phyloP scores from a whole-genome alignment of 2,797 vertebrate genomes.

The Enteromius treurensis region DNA sequence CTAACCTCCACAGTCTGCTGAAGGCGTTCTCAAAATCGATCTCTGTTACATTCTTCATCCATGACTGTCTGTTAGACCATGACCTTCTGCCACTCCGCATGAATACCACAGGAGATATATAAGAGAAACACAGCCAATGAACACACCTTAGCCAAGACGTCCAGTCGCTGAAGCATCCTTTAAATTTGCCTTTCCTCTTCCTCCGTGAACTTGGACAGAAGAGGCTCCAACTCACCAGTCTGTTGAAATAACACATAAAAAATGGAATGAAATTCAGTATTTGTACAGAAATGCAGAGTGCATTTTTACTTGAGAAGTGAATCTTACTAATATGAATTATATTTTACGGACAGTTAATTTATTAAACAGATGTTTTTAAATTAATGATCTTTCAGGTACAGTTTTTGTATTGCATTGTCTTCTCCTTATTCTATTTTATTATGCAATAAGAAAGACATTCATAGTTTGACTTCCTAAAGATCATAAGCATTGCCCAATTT shows the following conservation, averaged over 20 bases:
- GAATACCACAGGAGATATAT: conserved; percentile 1
- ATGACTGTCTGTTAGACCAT: conserved; percentile 10
- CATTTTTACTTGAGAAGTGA: neutral
- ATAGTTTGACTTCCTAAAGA: neutral
- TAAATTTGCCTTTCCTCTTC: conserved; percentile 91
- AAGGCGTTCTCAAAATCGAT: conserved; percentile 37
- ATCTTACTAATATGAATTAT: neutral
- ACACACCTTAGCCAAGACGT: conserved; percentile 83
- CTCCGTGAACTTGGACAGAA: conserved; percentile 79
- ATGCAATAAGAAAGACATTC: neutral
- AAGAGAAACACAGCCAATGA: neutral
- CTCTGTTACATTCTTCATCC: conserved; percentile 19
- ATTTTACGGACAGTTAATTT: neutral
- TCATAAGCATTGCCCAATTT: neutral
- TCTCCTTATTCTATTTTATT: neutral
- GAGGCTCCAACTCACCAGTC: conserved; percentile 85
- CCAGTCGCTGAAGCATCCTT: conserved; percentile 87
- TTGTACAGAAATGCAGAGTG: neutral
- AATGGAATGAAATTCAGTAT: neutral
- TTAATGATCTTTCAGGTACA: neutral
- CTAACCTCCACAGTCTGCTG: conserved; percentile 30
- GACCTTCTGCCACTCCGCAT: conserved; percentile 42
- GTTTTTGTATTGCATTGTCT: neutral
- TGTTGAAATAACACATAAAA: conserved; percentile 60
- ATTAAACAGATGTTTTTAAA: neutral